Percentiles rank a stretch among this genome's conserved stretches.
Evolutionary conservation across 2,113 vertebrate genomes (phyloP).

Genomic region (Eubucco bourcierii): DNA sequence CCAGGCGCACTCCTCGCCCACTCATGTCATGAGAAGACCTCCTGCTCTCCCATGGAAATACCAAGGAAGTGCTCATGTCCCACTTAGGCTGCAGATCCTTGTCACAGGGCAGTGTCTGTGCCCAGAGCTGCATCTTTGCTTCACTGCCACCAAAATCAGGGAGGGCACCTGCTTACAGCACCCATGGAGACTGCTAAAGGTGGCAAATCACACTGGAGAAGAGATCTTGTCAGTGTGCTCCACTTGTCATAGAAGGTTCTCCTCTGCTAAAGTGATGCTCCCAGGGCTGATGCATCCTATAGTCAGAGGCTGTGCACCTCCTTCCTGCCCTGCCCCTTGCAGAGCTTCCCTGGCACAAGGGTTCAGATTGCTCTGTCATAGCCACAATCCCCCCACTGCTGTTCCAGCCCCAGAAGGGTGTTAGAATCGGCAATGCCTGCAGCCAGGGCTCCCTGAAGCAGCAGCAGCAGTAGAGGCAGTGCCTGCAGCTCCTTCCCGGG

Average conservation of each 20-base stretch:
- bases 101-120: not conserved
- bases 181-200: not conserved
- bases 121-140: not conserved
- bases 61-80: not conserved
- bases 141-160: not conserved
- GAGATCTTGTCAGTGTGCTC: not conserved
- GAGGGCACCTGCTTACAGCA: not conserved
- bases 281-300: not conserved
- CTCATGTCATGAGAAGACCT: not conserved
- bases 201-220: not conserved
- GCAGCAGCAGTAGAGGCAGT: not conserved
- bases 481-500: not conserved
- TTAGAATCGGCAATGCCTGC: not conserved
- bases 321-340: not conserved
- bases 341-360: not conserved
- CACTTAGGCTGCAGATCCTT: not conserved
- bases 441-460: not conserved
- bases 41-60: not conserved
- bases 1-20: not conserved
- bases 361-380: rapidly evolving
- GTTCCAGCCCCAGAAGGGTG: not conserved
- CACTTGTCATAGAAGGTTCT: not conserved
- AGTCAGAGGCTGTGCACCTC: not conserved
- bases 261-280: not conserved
- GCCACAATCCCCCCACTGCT: not conserved